Evolutionary conservation across 2,113 vertebrate species (phyloP).

Genomic region (Planiliza haematocheilus): DNA sequence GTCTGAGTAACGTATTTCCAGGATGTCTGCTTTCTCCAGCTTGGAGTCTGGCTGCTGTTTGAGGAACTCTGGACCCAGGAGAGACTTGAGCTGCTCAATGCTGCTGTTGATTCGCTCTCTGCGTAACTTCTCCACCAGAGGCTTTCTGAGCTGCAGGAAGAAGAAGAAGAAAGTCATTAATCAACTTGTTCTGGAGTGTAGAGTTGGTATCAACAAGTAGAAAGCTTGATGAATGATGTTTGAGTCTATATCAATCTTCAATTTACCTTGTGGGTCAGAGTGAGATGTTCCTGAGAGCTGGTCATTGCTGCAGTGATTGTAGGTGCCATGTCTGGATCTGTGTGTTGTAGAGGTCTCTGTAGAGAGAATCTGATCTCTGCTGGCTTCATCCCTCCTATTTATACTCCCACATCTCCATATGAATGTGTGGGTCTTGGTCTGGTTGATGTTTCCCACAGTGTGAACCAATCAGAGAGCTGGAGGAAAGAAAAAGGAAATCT

Average conservation of each 20-base stretch:
- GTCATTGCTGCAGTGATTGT: slow-evolving; percentile 63
- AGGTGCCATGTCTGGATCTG: slow-evolving; percentile 67
- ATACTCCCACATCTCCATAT: slow-evolving; percentile 82
- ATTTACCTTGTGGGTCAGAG: slow-evolving; percentile 71
- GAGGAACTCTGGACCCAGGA: slow-evolving; percentile 69
- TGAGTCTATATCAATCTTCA: not conserved
- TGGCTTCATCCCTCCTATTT: slow-evolving; percentile 77
- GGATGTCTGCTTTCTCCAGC: slow-evolving; percentile 79
- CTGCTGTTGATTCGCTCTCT: slow-evolving; percentile 78
- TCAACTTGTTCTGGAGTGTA: not conserved
- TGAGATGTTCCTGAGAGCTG: slow-evolving; percentile 40
- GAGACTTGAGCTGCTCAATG: slow-evolving; percentile 76
- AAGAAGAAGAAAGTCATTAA: slow-evolving; percentile 23
- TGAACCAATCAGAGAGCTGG: slow-evolving; percentile 74
- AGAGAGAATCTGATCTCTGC: slow-evolving; percentile 72
- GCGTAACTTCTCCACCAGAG: slow-evolving; percentile 74
- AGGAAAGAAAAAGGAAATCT: not conserved
- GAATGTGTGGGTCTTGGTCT: slow-evolving; percentile 79
- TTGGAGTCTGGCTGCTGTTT: slow-evolving; percentile 76
- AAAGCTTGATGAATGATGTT: not conserved
- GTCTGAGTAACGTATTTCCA: slow-evolving; percentile 72
- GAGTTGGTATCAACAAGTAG: not conserved
- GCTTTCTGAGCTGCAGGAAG: slow-evolving; percentile 60
- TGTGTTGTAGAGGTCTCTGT: slow-evolving; percentile 73
- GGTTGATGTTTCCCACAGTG: slow-evolving; percentile 77